Evolutionary conservation across 2,888 invertebrate genomes (phyloP).

Genomic region (Oscheius onirici): DNA sequence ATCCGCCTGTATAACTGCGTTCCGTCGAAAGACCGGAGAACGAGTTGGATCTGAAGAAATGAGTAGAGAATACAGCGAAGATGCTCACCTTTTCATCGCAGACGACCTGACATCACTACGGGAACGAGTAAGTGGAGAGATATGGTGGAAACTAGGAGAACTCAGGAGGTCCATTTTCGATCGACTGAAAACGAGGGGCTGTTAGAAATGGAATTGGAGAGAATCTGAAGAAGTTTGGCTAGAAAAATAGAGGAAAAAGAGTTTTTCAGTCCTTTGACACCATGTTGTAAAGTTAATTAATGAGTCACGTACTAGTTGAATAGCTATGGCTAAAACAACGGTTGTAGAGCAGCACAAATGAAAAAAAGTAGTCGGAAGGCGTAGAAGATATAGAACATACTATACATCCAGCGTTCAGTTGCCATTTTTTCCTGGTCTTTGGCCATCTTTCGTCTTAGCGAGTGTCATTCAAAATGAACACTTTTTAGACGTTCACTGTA

Average conservation of each 20-base stretch:
- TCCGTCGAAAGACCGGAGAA: constrained; percentile 49
- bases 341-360: too few relatives aligned
- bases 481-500: too few relatives aligned
- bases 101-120: constrained; percentile 56
- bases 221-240: neutral
- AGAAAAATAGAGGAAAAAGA: neutral
- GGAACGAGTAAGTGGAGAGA: constrained; percentile 65
- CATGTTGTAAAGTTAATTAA: too few relatives aligned
- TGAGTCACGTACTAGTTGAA: neutral
- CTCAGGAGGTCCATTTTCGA: constrained; percentile 49
- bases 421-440: too few relatives aligned
- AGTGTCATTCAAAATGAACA: too few relatives aligned
- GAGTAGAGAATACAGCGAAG: neutral
- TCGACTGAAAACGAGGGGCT: constrained; percentile 9
- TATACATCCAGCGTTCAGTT: too few relatives aligned
- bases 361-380: too few relatives aligned
- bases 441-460: too few relatives aligned
- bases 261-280: too few relatives aligned
- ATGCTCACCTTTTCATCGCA: constrained; percentile 47
- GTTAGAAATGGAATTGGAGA: neutral
- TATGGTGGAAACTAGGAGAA: constrained; percentile 67
- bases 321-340: neutral
- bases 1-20: constrained; percentile 47
- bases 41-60: constrained; percentile 58
- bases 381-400: too few relatives aligned